Conservation (phyloP, 2,797 vertebrate genomes). For the Ispidina picta region DNA sequence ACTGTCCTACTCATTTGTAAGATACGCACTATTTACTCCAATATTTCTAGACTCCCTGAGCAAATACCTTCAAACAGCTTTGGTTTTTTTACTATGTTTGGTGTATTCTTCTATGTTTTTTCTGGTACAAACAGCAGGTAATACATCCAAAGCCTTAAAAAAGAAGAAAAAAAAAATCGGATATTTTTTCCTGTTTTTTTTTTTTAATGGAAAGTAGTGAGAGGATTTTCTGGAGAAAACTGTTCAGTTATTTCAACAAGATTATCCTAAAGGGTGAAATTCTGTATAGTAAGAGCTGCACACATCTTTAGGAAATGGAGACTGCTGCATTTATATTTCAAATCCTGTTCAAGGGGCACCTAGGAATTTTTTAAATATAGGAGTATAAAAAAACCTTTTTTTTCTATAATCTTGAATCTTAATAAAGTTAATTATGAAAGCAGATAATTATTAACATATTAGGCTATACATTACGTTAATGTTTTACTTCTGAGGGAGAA, state of each 20-base stretch:
- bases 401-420: neutral
- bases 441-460: neutral
- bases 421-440: neutral
- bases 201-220: neutral
- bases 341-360: neutral
- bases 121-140: neutral
- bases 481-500: neutral
- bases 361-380: neutral
- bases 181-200: neutral
- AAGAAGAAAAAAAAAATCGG: neutral
- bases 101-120: neutral
- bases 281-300: neutral
- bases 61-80: neutral
- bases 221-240: neutral
- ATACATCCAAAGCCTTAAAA: neutral
- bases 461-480: neutral
- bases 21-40: neutral
- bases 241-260: neutral
- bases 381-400: neutral
- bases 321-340: neutral
- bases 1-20: neutral
- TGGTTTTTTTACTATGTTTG: neutral
- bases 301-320: neutral
- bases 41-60: neutral
- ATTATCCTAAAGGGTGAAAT: neutral